These are phyloP conservation scores for Dolichomitus sp. DNA, from an alignment of 2,888 invertebrate species.

Conservation along the genomic window DNA sequence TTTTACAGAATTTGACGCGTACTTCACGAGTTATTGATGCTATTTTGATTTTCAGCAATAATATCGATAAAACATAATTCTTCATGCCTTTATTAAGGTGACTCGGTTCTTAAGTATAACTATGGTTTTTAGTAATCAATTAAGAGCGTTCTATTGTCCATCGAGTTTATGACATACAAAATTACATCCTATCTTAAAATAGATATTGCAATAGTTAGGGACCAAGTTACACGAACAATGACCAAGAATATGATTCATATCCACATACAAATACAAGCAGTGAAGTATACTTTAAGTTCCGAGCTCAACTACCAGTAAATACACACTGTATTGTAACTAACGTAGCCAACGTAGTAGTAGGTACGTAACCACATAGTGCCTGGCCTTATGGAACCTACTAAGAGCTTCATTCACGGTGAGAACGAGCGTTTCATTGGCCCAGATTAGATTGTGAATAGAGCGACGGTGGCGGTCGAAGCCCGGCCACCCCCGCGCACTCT, in stretches of 20 bases:
- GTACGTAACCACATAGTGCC: constrained; percentile 53
- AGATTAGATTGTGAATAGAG: constrained; percentile 79
- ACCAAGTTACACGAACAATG: neutral
- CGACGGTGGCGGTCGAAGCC: constrained; percentile 61
- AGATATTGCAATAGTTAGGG: neutral
- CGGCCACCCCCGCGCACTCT: constrained; percentile 21
- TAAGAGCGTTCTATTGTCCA: neutral
- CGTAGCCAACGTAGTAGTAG: constrained; percentile 7
- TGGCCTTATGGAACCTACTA: constrained; percentile 44
- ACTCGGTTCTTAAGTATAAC: too few relatives aligned
- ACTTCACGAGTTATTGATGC: too few relatives aligned
- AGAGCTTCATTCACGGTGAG: constrained; percentile 72
- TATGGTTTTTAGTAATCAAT: neutral
- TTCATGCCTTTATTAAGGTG: too few relatives aligned
- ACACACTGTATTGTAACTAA: neutral
- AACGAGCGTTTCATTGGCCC: constrained; percentile 78
- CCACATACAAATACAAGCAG: neutral
- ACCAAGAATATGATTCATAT: neutral
- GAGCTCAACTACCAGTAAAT: constrained; percentile 1
- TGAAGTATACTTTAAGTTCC: neutral
- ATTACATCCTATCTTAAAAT: neutral
- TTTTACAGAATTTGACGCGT: too few relatives aligned
- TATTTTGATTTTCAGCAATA: too few relatives aligned
- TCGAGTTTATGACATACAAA: neutral
- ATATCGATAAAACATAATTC: too few relatives aligned